Base-by-base conservation (phyloP, 2,113 vertebrate species). In the Prietella phreatophila region DNA sequence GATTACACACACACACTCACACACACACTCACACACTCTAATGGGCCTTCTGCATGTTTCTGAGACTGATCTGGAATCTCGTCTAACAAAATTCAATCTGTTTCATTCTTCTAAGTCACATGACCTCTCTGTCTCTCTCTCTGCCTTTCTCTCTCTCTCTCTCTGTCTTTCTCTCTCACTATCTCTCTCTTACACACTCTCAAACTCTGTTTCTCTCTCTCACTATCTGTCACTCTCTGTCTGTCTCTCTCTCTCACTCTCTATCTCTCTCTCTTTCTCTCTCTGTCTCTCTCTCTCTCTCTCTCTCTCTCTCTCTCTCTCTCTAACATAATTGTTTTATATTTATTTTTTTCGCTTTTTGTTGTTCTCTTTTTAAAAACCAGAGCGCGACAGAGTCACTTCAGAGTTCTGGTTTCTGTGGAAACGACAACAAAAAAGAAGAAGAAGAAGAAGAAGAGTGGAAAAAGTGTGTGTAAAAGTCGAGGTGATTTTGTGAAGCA, bases 391-490 rank as follows among this genome's bases (percentile, higher is more conserved):
- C 73, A 65, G 47, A 65, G 4, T 19, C 22, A 27, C 25, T 19
- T 30, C 27, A 47, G 0, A 19, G 6, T 6, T 61, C 19, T 9
- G 22, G 87, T 90, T 90, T 56, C 89, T 30, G 6, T 86, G 65
- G 89, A 84, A 90, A 90, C 89, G 25, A 56, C 22, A 85, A 67
- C 3, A 76, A 22, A 1, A 4, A 85, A 9, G 1, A 50, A 50
- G 1, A n/a, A 14, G 42, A 61, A 87, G 82, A n/a, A 14, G 30
- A 53, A 87, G 17, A 14, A 30, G 55, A 87, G 85, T 36, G 83
- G 42, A n/a, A 14, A 55, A 53, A 87, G 83, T 83, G n/a, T 82
- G 6, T 50, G 10, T 50, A 50, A 50, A 65, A 60, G 15, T 58
- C 30, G 19, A 60, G 27, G n/a, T n/a, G 14, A 13, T 53, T 84